These are phyloP conservation scores for Aspidapion aeneum DNA, from an alignment of 2,888 invertebrate species.

Conservation along the genomic window DNA sequence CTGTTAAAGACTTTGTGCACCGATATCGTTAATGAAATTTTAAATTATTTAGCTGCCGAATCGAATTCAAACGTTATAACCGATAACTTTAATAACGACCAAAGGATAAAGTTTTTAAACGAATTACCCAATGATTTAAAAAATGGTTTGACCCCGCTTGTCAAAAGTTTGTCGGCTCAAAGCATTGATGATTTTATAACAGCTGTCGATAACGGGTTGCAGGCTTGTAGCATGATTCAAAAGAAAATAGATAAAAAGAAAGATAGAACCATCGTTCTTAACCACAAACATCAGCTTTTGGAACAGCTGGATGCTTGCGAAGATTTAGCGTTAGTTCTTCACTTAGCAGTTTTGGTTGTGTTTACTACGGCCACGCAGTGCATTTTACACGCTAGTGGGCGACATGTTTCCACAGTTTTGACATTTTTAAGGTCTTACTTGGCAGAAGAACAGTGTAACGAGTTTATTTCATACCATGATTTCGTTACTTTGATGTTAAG, in stretches of 20 bases:
- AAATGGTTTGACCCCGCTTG: slow-evolving; percentile 61
- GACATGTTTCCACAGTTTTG: slow-evolving; percentile 83
- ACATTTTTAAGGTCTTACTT: slow-evolving; percentile 68
- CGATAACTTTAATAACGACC: slow-evolving; percentile 61
- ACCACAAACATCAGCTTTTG: slow-evolving; percentile 77
- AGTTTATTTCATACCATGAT: slow-evolving; percentile 73
- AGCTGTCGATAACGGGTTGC: slow-evolving; percentile 68
- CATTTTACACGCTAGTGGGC: slow-evolving; percentile 90
- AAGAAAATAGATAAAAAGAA: slow-evolving; percentile 91
- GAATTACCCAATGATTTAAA: slow-evolving; percentile 67
- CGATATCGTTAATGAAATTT: slow-evolving; percentile 76
- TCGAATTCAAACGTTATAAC: slow-evolving; percentile 60
- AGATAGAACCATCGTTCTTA: slow-evolving; percentile 69
- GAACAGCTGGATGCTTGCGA: slow-evolving; percentile 71
- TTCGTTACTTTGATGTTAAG: slow-evolving; percentile 61
- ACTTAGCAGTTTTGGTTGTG: slow-evolving; percentile 72
- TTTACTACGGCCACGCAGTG: slow-evolving; percentile 77
- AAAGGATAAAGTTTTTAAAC: slow-evolving; percentile 66
- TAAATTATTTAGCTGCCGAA: slow-evolving; percentile 75
- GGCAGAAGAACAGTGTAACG: slow-evolving; percentile 59
- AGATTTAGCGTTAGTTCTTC: slow-evolving; percentile 76
- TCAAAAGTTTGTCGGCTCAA: slow-evolving; percentile 60
- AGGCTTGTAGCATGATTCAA: slow-evolving; percentile 72
- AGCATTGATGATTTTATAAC: slow-evolving; percentile 77
- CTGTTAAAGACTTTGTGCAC: slow-evolving; percentile 79